phyloP scores from a whole-genome alignment of 2,797 vertebrate species.

The Epinephelus malabaricus region DNA sequence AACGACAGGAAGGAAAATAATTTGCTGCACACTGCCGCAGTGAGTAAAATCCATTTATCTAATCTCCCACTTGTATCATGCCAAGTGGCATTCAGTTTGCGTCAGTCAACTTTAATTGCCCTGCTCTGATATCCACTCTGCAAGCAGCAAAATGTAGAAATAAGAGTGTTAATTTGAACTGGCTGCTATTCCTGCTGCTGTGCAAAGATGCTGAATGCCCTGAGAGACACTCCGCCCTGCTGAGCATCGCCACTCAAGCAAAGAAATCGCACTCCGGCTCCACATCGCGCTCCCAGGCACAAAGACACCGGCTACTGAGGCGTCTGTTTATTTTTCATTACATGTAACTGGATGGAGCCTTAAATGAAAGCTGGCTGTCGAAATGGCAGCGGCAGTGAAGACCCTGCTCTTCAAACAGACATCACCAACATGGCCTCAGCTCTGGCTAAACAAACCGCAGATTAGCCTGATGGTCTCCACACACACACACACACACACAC shows the following conservation, averaged over 20 bases:
- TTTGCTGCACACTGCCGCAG: neutral
- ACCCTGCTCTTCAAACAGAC: constrained; percentile 71
- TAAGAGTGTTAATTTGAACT: neutral
- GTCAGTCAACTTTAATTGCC: neutral
- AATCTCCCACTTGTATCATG: neutral
- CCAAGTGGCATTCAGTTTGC: neutral
- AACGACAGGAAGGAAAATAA: too few relatives aligned
- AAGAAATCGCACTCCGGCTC: constrained; percentile 21
- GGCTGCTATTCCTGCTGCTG: constrained; percentile 9
- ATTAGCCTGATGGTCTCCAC: constrained; percentile 42
- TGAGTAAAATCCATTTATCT: neutral
- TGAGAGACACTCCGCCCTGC: constrained; percentile 31
- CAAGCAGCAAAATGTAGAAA: neutral
- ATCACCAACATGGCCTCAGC: constrained; percentile 38
- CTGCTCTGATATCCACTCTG: neutral
- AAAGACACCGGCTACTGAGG: constrained; percentile 53
- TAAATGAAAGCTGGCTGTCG: constrained; percentile 21
- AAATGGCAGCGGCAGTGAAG: constrained; percentile 24
- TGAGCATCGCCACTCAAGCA: constrained; percentile 52
- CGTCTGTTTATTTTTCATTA: constrained; percentile 72
- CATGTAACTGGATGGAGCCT: constrained; percentile 55
- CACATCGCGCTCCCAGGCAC: constrained; percentile 19
- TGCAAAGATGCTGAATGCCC: constrained; percentile 35
- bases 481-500: constrained; percentile 28
- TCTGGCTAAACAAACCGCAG: constrained; percentile 68